Conservation (phyloP, 2,113 vertebrate genomes). For the Rhinoderma darwinii region DNA sequence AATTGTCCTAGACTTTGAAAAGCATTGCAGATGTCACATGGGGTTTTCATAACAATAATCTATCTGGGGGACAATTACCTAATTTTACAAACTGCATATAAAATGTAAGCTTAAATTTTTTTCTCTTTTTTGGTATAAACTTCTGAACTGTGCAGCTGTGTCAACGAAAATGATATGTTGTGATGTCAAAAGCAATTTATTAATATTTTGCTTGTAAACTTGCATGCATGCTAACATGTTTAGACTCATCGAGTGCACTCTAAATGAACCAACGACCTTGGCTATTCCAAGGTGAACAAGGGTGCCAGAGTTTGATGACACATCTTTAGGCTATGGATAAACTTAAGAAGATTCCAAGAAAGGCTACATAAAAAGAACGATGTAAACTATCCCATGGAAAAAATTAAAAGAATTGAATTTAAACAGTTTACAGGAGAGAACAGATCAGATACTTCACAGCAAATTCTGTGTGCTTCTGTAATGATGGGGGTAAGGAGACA, state of each 20-base stretch:
- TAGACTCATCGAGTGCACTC: background rate
- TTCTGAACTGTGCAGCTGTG: slow-evolving; percentile 41
- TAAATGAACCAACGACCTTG: slow-evolving; percentile 5
- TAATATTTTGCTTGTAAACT: slow-evolving; percentile 24
- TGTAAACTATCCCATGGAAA: background rate
- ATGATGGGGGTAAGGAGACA: too few relatives aligned
- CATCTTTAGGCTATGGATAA: background rate
- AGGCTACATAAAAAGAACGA: background rate
- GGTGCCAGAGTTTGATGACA: background rate
- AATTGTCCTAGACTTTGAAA: slow-evolving; percentile 38
- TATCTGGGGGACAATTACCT: slow-evolving; percentile 28
- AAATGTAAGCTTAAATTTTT: slow-evolving; percentile 13
- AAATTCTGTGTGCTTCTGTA: background rate
- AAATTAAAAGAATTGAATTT: background rate
- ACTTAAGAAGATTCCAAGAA: background rate
- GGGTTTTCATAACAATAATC: slow-evolving; percentile 46
- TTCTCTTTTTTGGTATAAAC: slow-evolving; percentile 1
- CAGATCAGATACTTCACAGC: background rate
- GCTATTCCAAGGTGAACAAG: slow-evolving; percentile 5
- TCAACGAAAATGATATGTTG: slow-evolving; percentile 37
- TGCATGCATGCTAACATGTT: background rate
- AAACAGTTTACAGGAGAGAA: background rate
- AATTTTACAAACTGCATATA: slow-evolving; percentile 7
- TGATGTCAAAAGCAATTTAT: slow-evolving; percentile 40
- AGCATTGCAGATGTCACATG: slow-evolving; percentile 27